These are phyloP conservation scores for Peucedramus taeniatus DNA, from an alignment of 2,113 vertebrate species.

Conservation along the genomic window DNA sequence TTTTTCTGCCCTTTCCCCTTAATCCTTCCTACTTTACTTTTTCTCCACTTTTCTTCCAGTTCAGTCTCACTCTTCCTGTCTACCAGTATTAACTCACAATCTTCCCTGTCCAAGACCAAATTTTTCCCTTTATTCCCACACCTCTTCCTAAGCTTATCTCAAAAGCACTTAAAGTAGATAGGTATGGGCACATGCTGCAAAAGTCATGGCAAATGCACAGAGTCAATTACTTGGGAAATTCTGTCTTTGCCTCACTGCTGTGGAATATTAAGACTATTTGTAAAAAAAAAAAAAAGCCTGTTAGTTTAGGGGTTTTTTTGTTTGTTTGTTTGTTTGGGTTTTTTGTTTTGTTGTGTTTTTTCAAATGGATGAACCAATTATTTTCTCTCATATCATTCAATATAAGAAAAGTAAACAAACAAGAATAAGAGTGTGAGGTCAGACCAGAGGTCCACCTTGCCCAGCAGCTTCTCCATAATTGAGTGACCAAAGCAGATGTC, in stretches of 20 bases:
- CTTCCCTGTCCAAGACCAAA: background rate
- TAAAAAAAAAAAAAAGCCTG: background rate
- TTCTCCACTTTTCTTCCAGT: background rate
- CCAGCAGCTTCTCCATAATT: background rate
- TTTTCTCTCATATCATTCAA: background rate
- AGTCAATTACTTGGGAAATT: background rate
- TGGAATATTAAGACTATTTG: background rate
- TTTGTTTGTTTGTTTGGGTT: background rate
- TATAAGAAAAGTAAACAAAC: constrained; percentile 21
- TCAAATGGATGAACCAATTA: background rate
- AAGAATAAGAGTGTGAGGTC: background rate
- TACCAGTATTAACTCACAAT: background rate
- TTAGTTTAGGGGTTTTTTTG: background rate
- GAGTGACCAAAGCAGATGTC: constrained; percentile 44
- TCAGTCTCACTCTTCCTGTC: background rate
- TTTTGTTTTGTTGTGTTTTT: background rate
- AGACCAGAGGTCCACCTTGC: background rate
- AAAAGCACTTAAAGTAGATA: background rate
- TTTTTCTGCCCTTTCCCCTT: background rate
- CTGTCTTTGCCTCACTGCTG: background rate
- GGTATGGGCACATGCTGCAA: background rate
- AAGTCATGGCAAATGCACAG: background rate
- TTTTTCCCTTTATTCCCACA: background rate
- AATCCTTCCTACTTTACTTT: background rate
- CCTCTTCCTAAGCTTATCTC: background rate